Base-by-base conservation (phyloP, 2,888 invertebrate species). In the Proisotoma minuta region DNA sequence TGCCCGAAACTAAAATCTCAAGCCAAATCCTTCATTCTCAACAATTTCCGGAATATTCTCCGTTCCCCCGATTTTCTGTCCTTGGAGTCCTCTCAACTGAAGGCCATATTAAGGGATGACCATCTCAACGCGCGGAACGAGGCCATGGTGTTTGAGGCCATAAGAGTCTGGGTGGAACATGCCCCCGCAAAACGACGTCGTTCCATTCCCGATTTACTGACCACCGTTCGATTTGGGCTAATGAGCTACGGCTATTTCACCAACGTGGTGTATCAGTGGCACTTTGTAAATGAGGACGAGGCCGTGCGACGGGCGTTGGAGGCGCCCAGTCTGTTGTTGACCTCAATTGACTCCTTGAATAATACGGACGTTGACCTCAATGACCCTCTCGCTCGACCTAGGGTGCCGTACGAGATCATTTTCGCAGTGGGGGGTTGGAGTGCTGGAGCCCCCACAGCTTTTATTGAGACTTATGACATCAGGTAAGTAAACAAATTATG, bases 381-480 rank as follows among this genome's bases (percentile, higher is more conserved):
- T 70, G 83, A 86, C 75, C 84, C 84, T 0, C 75, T 87, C 39
- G 81, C 85, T 8, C 79, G 85, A 63, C 89, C 91, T 0, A 80
- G 91, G 63, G 83, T 89, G n/a, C 81, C 81, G 0, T 76, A 78
- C 65, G 79, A 81, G 73, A 75, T 81, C 24, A 72, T 81, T 40
- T 79, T 82, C 69, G 81, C 78, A 2, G 76, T 81, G 53, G 82
- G 82, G 3, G 82, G 82, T 2, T 82, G 82, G 91, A 80, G 79
- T 63, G 78, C 87, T n/a, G 89, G 89, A n/a, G 51, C 87, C 68
- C 89, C 89, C 0, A 89, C 89, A 0, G 87, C 85, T 78, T 75
- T 79, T 66, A 77, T 81, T 56, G 81, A 82, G 72, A 77, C 79
- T 0, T 81, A 79, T 71, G 81, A 81, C 73, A 70, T 74, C 20